These are phyloP conservation scores for Limnothrissa miodon DNA, from an alignment of 2,113 vertebrate genomes.

Conservation along the genomic window DNA sequence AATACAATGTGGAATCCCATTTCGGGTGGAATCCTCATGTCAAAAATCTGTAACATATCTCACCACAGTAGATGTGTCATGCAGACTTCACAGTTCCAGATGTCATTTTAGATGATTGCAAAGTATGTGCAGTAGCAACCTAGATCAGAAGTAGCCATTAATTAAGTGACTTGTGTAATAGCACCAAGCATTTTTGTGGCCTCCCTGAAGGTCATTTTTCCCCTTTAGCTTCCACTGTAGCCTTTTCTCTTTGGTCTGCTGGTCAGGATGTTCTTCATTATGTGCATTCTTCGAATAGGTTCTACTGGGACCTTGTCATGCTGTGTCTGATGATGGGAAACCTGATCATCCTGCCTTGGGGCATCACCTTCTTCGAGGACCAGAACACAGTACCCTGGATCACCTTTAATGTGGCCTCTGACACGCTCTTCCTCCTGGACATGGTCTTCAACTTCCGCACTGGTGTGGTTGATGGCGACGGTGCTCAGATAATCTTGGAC, in stretches of 20 bases:
- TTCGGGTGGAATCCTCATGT: not conserved
- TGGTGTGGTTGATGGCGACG: conserved; percentile 68
- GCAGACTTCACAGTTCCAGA: too few species aligned
- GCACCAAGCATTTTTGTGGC: too few species aligned
- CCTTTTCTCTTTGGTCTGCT: too few species aligned
- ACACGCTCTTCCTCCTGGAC: conserved; percentile 75
- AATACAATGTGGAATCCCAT: not conserved
- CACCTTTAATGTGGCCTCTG: conserved; percentile 72
- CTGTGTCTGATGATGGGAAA: conserved; percentile 77
- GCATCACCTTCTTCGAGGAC: conserved; percentile 77
- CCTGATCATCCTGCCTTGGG: conserved; percentile 74
- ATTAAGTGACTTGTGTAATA: too few species aligned
- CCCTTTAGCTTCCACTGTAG: not conserved
- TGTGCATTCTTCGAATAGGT: conserved; percentile 50
- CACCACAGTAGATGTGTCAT: not conserved
- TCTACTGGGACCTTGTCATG: conserved; percentile 78
- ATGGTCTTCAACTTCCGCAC: conserved; percentile 75
- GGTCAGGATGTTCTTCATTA: not conserved
- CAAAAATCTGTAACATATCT: not conserved
- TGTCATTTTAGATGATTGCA: too few species aligned
- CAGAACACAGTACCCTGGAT: conserved; percentile 76
- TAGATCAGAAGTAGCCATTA: too few species aligned
- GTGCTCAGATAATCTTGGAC: conserved; percentile 68
- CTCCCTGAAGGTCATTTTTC: too few species aligned
- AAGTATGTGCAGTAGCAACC: too few species aligned